phyloP scores from a whole-genome alignment of 2,888 invertebrate genomes.

The Cheilosia soror region DNA sequence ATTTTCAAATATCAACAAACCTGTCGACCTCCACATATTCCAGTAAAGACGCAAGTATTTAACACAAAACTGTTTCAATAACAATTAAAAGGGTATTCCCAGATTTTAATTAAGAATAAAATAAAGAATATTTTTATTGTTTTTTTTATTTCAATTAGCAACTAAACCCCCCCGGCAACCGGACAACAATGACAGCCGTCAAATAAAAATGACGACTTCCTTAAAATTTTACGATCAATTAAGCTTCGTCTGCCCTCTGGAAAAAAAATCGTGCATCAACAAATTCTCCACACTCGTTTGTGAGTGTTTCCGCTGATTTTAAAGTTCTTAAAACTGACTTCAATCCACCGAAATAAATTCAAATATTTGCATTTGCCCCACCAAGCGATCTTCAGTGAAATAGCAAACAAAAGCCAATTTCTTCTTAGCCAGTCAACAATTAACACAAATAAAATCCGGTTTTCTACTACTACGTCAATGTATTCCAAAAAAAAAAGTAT shows the following conservation, averaged over 20 bases:
- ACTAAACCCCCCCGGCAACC: neutral
- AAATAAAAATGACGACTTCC: conserved; percentile 52
- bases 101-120: neutral
- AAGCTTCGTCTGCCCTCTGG: conserved; percentile 9
- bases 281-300: conserved; percentile 34
- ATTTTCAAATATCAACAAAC: neutral
- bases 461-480: conserved; percentile 40
- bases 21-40: neutral
- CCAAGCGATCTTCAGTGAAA: conserved; percentile 4
- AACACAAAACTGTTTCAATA: conserved; percentile 9
- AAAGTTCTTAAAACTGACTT: conserved; percentile 5
- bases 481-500: conserved; percentile 15
- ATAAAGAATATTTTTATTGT: neutral
- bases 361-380: neutral
- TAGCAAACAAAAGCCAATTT: conserved; percentile 47
- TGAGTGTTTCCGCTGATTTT: conserved; percentile 5
- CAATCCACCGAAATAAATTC: neutral
- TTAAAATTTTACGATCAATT: conserved; percentile 55
- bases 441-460: conserved; percentile 60
- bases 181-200: conserved; percentile 7
- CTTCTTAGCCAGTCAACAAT: conserved; percentile 45
- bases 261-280: conserved; percentile 32
- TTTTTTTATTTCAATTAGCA: conserved; percentile 16
- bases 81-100: conserved; percentile 34
- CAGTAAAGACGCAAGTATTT: neutral